Evolutionary conservation across 2,797 vertebrate species (phyloP).

Genomic region (Premnoplex brunnescens): DNA sequence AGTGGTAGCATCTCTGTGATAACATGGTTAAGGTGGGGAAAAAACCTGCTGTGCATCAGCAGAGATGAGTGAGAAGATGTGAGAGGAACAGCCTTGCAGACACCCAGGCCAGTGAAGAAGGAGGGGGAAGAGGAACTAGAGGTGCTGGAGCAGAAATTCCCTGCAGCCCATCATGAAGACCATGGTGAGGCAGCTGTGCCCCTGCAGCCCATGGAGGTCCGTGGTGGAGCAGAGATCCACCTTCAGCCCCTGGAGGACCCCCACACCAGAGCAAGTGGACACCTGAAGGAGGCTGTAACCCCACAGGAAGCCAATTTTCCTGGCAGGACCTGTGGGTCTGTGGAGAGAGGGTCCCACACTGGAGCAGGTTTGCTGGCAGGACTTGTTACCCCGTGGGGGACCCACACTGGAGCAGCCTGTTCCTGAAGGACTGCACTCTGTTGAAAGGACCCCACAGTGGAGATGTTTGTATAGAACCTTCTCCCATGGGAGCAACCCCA

Average conservation of each 20-base stretch:
- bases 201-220: not conserved
- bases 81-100: not conserved
- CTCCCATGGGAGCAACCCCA: no score
- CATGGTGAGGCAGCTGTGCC: not conserved
- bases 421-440: not conserved
- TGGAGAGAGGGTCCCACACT: not conserved
- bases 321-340: not conserved
- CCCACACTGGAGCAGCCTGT: not conserved
- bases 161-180: no score
- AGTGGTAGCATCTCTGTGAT: fast-evolving
- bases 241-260: not conserved
- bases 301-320: not conserved
- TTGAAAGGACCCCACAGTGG: no score
- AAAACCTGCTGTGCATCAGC: not conserved
- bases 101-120: not conserved
- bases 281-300: not conserved
- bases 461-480: no score
- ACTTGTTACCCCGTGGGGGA: not conserved
- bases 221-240: not conserved
- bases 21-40: not conserved
- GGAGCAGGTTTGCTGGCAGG: not conserved
- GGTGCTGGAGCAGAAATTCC: not conserved
- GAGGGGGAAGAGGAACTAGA: not conserved
- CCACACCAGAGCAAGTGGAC: fast-evolving
- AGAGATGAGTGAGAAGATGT: not conserved